Percentiles rank a stretch among this genome's conserved stretches.
Conservation (phyloP, 2,113 vertebrate genomes). For the Falco punctatus region DNA sequence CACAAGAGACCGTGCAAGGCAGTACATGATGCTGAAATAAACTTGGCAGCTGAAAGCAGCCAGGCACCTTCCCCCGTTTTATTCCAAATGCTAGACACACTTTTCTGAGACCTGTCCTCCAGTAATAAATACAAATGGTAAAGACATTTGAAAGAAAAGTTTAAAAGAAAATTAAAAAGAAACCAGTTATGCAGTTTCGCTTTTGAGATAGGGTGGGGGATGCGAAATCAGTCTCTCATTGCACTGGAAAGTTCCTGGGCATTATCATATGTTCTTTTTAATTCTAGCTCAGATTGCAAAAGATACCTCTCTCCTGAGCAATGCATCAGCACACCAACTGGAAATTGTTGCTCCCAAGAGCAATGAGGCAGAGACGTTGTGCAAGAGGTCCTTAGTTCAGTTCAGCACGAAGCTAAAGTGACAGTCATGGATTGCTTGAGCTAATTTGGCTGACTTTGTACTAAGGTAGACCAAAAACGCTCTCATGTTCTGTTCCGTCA, state of each 20-base stretch:
- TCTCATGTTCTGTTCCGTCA: background rate
- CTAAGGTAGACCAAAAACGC: background rate
- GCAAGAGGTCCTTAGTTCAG: background rate
- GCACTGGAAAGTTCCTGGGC: background rate
- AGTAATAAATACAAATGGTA: background rate
- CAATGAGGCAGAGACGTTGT: background rate
- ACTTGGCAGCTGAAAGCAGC: background rate
- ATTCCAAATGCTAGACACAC: background rate
- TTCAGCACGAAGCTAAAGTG: background rate
- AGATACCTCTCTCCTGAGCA: background rate
- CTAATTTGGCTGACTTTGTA: background rate
- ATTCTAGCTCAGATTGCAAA: background rate
- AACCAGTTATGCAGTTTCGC: background rate
- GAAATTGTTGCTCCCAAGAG: background rate
- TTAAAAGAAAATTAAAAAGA: background rate
- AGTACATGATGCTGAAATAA: background rate
- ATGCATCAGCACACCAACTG: background rate
- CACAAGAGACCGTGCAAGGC: background rate
- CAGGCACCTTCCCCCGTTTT: background rate
- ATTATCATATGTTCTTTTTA: background rate
- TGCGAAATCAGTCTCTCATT: background rate
- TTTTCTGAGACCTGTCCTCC: background rate
- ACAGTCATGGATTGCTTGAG: background rate
- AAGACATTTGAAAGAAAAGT: background rate
- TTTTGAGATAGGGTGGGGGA: background rate